These are phyloP conservation scores for Oncorhynchus nerka DNA, from an alignment of 2,113 vertebrate genomes.

Conservation along the genomic window DNA sequence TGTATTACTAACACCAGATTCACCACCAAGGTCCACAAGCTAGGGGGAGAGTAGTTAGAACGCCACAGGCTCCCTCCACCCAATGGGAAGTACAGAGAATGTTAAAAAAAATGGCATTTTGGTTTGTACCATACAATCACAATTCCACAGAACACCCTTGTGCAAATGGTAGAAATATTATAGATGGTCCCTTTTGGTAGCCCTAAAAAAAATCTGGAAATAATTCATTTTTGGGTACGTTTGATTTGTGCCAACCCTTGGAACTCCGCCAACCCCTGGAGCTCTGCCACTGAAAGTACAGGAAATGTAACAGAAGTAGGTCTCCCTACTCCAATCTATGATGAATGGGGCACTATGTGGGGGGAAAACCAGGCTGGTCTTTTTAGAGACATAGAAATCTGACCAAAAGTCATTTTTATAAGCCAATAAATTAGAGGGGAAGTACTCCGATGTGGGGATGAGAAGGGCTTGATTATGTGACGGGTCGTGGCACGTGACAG, in stretches of 20 bases:
- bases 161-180: slow-evolving; percentile 57
- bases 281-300: slow-evolving; percentile 83
- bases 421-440: slow-evolving; percentile 69
- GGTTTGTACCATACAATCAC: slow-evolving; percentile 53
- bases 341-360: slow-evolving; percentile 97
- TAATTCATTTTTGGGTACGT: slow-evolving; percentile 75
- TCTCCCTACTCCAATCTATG: slow-evolving; percentile 82
- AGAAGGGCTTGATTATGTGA: slow-evolving; percentile 67
- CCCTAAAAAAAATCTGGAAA: slow-evolving; percentile 80
- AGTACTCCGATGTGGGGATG: slow-evolving; percentile 60
- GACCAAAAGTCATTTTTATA: slow-evolving; percentile 70
- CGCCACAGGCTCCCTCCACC: slow-evolving; percentile 61
- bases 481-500: slow-evolving; percentile 36
- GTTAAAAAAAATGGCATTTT: slow-evolving; percentile 57
- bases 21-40: slow-evolving; percentile 55
- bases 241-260: slow-evolving; percentile 78
- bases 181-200: slow-evolving; percentile 78
- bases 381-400: slow-evolving; percentile 82
- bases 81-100: slow-evolving; percentile 53
- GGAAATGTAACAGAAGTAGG: slow-evolving; percentile 83
- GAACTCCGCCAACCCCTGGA: slow-evolving; percentile 64
- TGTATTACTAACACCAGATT: slow-evolving; percentile 58
- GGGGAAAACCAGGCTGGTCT: slow-evolving; percentile 76
- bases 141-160: slow-evolving; percentile 26
- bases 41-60: slow-evolving; percentile 57